Conservation (phyloP, 1,140 invertebrate species). For the Tetramorium parvispinum region DNA sequence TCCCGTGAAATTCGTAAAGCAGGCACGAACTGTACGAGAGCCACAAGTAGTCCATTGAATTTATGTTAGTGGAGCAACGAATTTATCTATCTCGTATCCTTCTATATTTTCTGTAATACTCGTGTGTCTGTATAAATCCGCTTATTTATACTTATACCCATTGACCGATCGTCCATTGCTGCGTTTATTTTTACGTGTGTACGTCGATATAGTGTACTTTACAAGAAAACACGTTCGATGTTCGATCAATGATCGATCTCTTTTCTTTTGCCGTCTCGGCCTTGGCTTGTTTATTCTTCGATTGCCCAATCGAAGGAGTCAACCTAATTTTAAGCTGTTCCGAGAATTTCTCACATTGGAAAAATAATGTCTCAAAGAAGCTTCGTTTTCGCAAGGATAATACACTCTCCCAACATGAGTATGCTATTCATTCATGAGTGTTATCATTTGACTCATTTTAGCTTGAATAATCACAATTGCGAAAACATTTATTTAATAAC, state of each 20-base stretch:
- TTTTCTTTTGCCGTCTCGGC: background rate
- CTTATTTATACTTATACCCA: constrained; percentile 24
- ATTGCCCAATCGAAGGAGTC: constrained; percentile 11
- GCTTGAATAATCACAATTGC: background rate
- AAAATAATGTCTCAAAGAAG: background rate
- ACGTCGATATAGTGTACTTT: background rate
- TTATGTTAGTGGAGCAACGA: constrained; percentile 1
- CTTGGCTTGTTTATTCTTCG: constrained; percentile 42
- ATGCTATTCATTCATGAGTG: background rate
- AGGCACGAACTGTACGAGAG: constrained; percentile 15
- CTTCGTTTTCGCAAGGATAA: background rate
- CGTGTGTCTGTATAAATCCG: background rate
- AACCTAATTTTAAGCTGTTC: constrained; percentile 44
- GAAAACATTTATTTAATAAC: constrained; percentile 19
- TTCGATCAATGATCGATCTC: constrained; percentile 14
- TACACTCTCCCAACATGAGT: background rate
- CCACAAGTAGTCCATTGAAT: background rate
- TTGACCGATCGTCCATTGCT: background rate
- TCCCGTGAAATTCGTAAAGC: constrained; percentile 37
- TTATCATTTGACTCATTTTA: background rate
- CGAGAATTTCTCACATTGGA: background rate
- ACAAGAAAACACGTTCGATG: constrained; percentile 10
- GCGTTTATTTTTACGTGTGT: constrained; percentile 34
- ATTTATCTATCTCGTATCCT: constrained; percentile 8
- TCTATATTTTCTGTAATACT: background rate